Evolutionary conservation across 2,797 vertebrate species (phyloP).

Genomic region (Cichlasoma orientale): DNA sequence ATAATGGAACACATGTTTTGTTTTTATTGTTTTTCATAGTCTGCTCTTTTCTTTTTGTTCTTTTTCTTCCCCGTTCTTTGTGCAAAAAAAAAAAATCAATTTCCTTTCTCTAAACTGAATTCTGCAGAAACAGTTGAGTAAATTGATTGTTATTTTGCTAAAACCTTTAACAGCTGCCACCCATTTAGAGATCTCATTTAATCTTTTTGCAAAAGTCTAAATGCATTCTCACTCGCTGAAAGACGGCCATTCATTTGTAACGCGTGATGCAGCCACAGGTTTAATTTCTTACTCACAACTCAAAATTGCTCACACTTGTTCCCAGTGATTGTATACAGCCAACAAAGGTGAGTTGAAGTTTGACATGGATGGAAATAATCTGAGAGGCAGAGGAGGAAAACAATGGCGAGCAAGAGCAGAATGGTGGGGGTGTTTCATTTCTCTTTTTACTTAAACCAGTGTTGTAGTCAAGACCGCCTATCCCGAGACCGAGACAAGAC

Average conservation of each 20-base stretch:
- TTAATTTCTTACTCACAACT: not conserved
- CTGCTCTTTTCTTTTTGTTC: not conserved
- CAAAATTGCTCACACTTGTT: not conserved
- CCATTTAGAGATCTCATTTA: not conserved
- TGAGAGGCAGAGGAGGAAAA: not conserved
- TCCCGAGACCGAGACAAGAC: no score
- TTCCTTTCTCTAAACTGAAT: not conserved
- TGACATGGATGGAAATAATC: no score
- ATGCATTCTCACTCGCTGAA: not conserved
- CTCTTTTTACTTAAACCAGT: not conserved
- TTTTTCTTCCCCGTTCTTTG: not conserved
- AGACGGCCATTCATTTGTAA: not conserved
- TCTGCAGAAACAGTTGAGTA: not conserved
- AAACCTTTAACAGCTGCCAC: not conserved
- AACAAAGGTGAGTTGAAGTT: no score
- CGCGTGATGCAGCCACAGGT: not conserved
- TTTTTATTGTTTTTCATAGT: not conserved
- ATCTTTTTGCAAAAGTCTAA: not conserved
- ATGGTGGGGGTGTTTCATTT: no score
- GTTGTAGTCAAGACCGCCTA: no score
- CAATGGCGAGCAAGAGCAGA: not conserved
- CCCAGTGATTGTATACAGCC: not conserved
- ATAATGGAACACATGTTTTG: fast-evolving
- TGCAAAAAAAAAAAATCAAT: not conserved
- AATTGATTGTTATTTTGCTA: not conserved